phyloP scores from a whole-genome alignment of 2,888 invertebrate genomes.

The Stenodera caucasica region DNA sequence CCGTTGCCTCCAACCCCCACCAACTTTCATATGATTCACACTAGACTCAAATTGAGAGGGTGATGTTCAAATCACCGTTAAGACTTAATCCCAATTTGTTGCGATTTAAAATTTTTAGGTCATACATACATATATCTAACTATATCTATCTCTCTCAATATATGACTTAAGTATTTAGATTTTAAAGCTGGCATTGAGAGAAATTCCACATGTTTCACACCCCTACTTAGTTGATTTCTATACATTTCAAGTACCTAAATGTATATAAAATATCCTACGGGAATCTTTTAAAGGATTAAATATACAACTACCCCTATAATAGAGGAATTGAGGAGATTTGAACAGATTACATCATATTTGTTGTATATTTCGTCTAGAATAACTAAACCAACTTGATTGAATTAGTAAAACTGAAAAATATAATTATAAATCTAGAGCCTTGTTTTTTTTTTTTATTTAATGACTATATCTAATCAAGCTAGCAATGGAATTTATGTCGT shows the following conservation, averaged over 20 bases:
- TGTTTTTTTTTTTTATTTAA: too few relatives aligned
- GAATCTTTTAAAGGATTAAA: neutral
- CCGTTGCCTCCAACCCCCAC: slow-evolving; percentile 3
- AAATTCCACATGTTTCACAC: neutral
- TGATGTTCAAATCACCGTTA: slow-evolving; percentile 55
- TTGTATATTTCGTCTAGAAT: too few relatives aligned
- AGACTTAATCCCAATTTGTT: slow-evolving; percentile 56
- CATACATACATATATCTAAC: too few relatives aligned
- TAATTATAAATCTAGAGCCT: too few relatives aligned
- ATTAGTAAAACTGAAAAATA: too few relatives aligned
- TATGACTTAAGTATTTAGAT: neutral
- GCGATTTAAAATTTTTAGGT: slow-evolving; percentile 54
- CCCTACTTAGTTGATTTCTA: neutral
- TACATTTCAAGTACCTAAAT: neutral
- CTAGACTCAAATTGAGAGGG: slow-evolving; percentile 40
- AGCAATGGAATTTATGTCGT: too few relatives aligned
- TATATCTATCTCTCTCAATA: slow-evolving; percentile 25
- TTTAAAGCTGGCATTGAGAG: too few relatives aligned
- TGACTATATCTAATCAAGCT: too few relatives aligned
- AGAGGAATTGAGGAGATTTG: neutral
- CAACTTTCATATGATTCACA: slow-evolving; percentile 44
- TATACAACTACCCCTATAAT: neutral
- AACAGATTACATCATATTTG: too few relatives aligned
- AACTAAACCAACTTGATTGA: too few relatives aligned
- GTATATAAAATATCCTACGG: neutral